Evolutionary conservation across 2,113 vertebrate species (phyloP).

Genomic region (Glaucomys volans): DNA sequence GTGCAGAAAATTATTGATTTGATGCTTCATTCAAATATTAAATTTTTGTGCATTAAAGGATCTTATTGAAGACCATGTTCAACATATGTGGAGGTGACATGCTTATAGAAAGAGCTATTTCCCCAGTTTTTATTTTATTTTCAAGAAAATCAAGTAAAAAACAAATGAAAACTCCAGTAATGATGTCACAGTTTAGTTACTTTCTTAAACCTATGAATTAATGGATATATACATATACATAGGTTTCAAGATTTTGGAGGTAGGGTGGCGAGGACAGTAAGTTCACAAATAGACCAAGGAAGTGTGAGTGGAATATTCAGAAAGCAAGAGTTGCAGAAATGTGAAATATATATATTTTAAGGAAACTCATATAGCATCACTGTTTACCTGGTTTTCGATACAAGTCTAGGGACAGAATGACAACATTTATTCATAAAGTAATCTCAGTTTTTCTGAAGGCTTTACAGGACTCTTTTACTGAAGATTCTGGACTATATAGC

Average conservation of each 20-base stretch:
- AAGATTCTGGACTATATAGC: neutral
- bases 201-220: neutral
- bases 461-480: neutral
- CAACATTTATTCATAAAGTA: neutral
- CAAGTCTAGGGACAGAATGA: neutral
- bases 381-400: constrained; percentile 25
- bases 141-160: constrained; percentile 43
- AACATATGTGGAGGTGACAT: neutral
- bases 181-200: neutral
- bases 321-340: too few relatives aligned
- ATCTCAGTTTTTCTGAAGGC: neutral
- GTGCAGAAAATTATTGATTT: neutral
- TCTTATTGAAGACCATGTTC: neutral
- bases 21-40: neutral
- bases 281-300: too few relatives aligned
- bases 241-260: too few relatives aligned
- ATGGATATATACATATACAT: neutral
- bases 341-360: neutral
- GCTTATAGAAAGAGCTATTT: neutral
- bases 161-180: neutral
- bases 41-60: neutral
- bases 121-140: neutral
- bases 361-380: neutral
- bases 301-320: too few relatives aligned
- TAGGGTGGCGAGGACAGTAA: too few relatives aligned